Percentiles rank a stretch among this genome's conserved stretches.
These are phyloP conservation scores for Drosophila fulvimacula DNA, from an alignment of 2,888 invertebrate genomes.

Conservation along the genomic window DNA sequence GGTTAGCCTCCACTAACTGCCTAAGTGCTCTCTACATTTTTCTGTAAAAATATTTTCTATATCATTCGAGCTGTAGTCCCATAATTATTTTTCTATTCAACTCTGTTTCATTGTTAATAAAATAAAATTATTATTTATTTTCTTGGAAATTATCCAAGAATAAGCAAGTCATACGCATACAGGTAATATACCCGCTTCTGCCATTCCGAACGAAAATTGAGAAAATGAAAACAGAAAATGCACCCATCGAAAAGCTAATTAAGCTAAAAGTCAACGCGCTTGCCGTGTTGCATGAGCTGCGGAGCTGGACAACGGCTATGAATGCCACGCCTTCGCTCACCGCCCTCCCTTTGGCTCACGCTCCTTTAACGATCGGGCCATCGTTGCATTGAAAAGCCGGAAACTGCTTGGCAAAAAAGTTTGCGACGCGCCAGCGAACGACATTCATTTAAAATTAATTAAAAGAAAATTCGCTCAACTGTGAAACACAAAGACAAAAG, in stretches of 20 bases:
- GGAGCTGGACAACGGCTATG: conserved; percentile 41
- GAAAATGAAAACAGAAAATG: conserved; percentile 32
- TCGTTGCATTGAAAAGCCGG: conserved; percentile 48
- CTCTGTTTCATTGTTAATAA: too few species aligned
- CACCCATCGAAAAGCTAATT: conserved; percentile 70
- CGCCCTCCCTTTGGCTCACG: not conserved
- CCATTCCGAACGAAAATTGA: not conserved
- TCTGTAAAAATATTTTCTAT: too few species aligned
- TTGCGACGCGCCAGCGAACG: conserved; percentile 75
- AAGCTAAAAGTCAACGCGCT: conserved; percentile 75
- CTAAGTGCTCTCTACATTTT: too few species aligned
- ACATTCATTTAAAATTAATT: conserved; percentile 81
- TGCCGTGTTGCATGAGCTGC: conserved; percentile 29
- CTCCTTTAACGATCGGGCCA: conserved; percentile 6
- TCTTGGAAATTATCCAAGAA: too few species aligned
- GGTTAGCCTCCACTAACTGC: too few species aligned
- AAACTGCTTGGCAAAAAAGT: conserved; percentile 64
- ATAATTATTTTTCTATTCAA: too few species aligned
- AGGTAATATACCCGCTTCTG: not conserved
- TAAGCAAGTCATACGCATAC: too few species aligned
- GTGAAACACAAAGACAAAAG: conserved; percentile 78
- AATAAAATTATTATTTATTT: too few species aligned
- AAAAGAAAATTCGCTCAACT: conserved; percentile 81
- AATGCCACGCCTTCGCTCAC: conserved; percentile 1
- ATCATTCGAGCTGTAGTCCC: too few species aligned